Conservation (phyloP, 2,888 invertebrate genomes). For the Trichopria drosophilae region DNA sequence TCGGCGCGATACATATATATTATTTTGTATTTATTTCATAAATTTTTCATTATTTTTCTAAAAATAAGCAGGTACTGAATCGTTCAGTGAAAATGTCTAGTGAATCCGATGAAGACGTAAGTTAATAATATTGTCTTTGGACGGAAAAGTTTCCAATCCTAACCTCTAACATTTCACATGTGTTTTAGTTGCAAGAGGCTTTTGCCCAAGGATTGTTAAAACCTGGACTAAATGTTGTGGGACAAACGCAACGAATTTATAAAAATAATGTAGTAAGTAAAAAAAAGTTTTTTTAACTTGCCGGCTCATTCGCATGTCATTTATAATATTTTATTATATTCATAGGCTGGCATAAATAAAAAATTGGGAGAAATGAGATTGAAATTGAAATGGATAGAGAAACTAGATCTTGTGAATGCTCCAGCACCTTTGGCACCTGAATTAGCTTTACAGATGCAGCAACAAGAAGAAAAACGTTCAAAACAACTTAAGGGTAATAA, state of each 20-base stretch:
- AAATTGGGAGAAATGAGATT: constrained; percentile 74
- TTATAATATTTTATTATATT: constrained; percentile 19
- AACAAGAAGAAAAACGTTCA: constrained; percentile 72
- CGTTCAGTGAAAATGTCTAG: no score
- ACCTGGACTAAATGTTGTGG: constrained; percentile 78
- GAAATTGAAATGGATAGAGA: constrained; percentile 83
- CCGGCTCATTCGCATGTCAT: neutral
- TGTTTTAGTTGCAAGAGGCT: constrained; percentile 80
- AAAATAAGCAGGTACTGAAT: no score
- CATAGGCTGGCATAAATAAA: constrained; percentile 66
- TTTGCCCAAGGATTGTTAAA: constrained; percentile 83
- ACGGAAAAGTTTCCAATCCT: constrained; percentile 10
- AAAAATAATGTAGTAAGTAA: constrained; percentile 76
- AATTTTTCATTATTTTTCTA: no score
- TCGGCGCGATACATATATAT: no score
- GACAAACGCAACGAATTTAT: constrained; percentile 64
- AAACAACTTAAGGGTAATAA: constrained; percentile 70
- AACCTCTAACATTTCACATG: constrained; percentile 45
- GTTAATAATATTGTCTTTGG: constrained; percentile 22
- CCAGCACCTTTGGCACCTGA: constrained; percentile 85
- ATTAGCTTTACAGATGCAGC: constrained; percentile 74
- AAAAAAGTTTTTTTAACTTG: neutral
- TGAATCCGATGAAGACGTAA: constrained; percentile 67
- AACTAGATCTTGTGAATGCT: constrained; percentile 75
- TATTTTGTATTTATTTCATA: no score